Evolutionary conservation across 2,888 invertebrate species (phyloP).

Genomic region (Polydesmus complanatus): DNA sequence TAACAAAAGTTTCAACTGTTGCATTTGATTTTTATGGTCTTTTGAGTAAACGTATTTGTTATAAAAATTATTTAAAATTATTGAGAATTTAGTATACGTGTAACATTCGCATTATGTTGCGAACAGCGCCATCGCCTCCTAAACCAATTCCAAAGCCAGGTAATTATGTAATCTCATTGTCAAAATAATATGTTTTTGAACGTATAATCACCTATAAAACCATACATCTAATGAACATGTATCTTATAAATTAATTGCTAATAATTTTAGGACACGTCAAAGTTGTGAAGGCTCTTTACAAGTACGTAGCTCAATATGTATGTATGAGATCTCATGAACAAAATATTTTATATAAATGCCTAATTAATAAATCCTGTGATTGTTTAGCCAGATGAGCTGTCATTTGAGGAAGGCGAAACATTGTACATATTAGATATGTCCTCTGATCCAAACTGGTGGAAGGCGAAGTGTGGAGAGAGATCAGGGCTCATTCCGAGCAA

Average conservation of each 20-base stretch:
- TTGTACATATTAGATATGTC: constrained; percentile 43
- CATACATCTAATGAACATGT: not conserved
- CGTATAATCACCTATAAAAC: not conserved
- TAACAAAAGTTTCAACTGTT: no score
- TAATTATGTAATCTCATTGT: not conserved
- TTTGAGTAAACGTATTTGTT: no score
- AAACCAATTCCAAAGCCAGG: constrained; percentile 16
- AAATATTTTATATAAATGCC: not conserved
- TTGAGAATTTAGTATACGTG: no score
- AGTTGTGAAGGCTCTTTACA: constrained; percentile 43
- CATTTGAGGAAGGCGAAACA: constrained; percentile 49
- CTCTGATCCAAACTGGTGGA: constrained; percentile 42
- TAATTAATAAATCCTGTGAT: not conserved
- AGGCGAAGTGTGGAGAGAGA: constrained; percentile 40
- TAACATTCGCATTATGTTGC: constrained; percentile 7
- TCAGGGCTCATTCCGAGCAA: constrained; percentile 45
- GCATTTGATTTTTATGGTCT: no score
- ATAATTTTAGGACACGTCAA: constrained; percentile 37
- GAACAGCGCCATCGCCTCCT: constrained; percentile 15
- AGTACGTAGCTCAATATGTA: constrained; percentile 43
- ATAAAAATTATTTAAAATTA: no score
- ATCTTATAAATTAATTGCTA: not conserved
- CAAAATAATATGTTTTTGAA: not conserved
- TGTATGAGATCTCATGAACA: constrained; percentile 22
- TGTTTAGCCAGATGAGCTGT: constrained; percentile 42